Base-by-base conservation (phyloP, 2,888 invertebrate genomes). In the Nezara viridula region DNA sequence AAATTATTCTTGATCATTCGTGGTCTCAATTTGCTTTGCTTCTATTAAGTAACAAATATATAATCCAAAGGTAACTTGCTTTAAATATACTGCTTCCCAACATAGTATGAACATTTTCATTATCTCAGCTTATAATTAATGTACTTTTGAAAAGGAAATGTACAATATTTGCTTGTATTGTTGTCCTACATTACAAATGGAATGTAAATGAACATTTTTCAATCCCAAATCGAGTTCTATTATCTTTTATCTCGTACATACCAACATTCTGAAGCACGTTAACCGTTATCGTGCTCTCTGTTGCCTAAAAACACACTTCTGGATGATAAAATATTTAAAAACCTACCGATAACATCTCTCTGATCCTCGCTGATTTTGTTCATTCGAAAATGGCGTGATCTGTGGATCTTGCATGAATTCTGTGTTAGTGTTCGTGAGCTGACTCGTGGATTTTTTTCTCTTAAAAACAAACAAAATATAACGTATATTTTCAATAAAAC, bases 341-440 rank as follows among this genome's bases (percentile, higher is more conserved):
- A 7, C 19, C 1, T 9, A 9, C 19, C 32, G 66, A 73, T 73
- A 37, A 73, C 6, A 73, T 73, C 32, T 73, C 37, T 32, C 37
- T 37, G 32, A 60, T 60, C 60, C 27, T 27, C 14, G 27, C 27
- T 3, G 27, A 73, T 73, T 73, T 19, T 19, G 66, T 37, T 73
- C 66, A 73, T 73, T 73, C 7, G 66, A 73, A 73, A 73, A 73
- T 73, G 21, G 66, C 66, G 66, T 73, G 66, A 32, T 73, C 32
- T 73, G 27, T 73, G 66, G 66, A 73, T 73, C 16, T 37, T 37
- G 66, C 66, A 73, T 73, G 66, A 73, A 60, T 16, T 32, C 27
- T 60, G 60, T 16, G 9, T 10, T 1, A 16, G 27, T 73, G 21
- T 73, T 73, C 66, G 32, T 73, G 66, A 19, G 16, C 32, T 37